These are phyloP conservation scores for Drosophila repleta DNA, from an alignment of 1,140 invertebrate species.

Conservation along the genomic window DNA sequence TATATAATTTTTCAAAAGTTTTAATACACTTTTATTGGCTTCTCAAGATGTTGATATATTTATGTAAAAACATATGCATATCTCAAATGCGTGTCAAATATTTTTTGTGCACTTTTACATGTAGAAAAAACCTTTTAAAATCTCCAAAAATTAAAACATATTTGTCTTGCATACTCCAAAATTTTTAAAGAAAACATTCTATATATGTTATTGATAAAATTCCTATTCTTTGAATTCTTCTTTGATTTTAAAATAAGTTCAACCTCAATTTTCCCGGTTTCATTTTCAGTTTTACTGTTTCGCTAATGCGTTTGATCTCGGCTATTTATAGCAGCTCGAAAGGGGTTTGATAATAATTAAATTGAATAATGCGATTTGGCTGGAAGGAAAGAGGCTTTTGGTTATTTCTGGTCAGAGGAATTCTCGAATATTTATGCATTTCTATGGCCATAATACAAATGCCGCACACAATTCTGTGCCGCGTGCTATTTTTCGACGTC, in stretches of 20 bases:
- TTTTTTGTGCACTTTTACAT: too few species aligned
- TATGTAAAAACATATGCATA: too few species aligned
- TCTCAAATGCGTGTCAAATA: too few species aligned
- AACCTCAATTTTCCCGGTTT: constrained; percentile 18
- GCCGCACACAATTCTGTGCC: constrained; percentile 53
- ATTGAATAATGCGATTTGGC: constrained; percentile 35
- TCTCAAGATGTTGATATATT: too few species aligned
- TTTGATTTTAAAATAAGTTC: background rate
- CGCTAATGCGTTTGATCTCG: constrained; percentile 19
- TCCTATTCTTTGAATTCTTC: too few species aligned
- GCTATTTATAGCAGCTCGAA: constrained; percentile 40
- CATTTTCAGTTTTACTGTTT: constrained; percentile 1
- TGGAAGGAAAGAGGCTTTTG: constrained; percentile 15
- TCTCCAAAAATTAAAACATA: too few species aligned
- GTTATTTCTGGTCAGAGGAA: constrained; percentile 33
- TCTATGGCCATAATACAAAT: constrained; percentile 52
- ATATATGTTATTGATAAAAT: too few species aligned
- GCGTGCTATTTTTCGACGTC: constrained; percentile 77
- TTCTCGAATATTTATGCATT: constrained; percentile 70
- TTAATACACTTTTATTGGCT: too few species aligned
- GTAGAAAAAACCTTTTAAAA: too few species aligned
- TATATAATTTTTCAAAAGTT: too few species aligned
- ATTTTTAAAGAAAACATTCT: too few species aligned
- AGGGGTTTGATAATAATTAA: constrained; percentile 47
- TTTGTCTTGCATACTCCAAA: too few species aligned